Base-by-base conservation (phyloP, 2,888 invertebrate genomes). In the Acanthacorydalis orientalis region DNA sequence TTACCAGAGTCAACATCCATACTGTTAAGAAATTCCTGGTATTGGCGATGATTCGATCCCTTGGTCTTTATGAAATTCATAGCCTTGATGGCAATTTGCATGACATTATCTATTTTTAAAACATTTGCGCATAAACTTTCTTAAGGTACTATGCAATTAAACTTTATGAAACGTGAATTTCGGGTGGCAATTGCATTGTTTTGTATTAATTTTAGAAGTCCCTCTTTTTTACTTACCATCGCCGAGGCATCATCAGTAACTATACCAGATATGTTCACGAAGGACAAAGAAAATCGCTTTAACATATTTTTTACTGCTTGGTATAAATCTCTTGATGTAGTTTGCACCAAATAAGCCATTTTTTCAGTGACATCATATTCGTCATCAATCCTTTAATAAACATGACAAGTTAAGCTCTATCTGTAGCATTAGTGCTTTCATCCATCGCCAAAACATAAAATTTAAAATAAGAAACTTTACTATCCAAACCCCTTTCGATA, bases 351-450 rank as follows among this genome's bases (percentile, higher is more conserved):
- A 40, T 8, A 49, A 31, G 15, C 43, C 50, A 52, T 50, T 51
- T 53, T 48, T 51, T 52, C 47, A 41, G 49, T 51, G 47, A 53
- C 47, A 48, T 48, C 49, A 43, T 48, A 47, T 39, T 40, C 43
- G 31, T 31, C 48, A 48, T 47, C 48, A 48, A 50, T 39, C 47
- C 48, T 44, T 50, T 47, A 50, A 51, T 9, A 14, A 39, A 49
- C 32, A 40, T 40, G n/a, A 12, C 40, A 11, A 40, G 14, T 40
- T 40, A 12, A 40, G 40, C 40, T 11, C 10, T 40, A 12, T 40
- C 40, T 40, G 40, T 40, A 40, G 12, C 40, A 40, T 40, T 12
- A 40, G 40, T 40, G 12, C 14, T 40, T 40, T 40, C 40, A 14
- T 40, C 40, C 14, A 40, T 11, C 9, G 40, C 40, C 12, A 40